These are phyloP conservation scores for Proisotoma minuta DNA, from an alignment of 2,888 invertebrate genomes.

Conservation along the genomic window DNA sequence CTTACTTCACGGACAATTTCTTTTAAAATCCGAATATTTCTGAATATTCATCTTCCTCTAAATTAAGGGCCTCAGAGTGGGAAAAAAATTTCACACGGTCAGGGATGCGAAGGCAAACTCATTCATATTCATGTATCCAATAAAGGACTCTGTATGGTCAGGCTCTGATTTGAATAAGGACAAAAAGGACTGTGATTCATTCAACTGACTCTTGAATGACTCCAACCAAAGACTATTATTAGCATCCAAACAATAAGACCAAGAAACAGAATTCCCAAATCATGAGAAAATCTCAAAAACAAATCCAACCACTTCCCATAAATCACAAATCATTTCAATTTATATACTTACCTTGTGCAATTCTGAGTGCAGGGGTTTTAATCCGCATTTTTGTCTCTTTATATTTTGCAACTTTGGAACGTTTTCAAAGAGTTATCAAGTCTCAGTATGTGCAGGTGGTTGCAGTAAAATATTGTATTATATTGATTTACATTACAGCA, in stretches of 20 bases:
- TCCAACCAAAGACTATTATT: neutral
- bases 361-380: constrained; percentile 94
- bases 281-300: constrained; percentile 4
- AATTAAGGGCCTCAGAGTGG: neutral
- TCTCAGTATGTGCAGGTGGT: no score
- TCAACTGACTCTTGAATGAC: neutral
- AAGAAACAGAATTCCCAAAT: neutral
- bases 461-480: no score
- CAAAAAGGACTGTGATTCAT: neutral
- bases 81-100: constrained; percentile 14
- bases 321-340: constrained; percentile 2
- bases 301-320: neutral
- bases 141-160: constrained; percentile 2
- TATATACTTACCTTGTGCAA: constrained; percentile 79
- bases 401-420: neutral
- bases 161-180: neutral
- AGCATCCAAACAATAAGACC: neutral
- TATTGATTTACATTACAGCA: no score
- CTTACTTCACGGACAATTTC: constrained; percentile 6
- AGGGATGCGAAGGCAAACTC: neutral
- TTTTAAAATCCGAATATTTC: constrained; percentile 9
- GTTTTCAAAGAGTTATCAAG: no score
- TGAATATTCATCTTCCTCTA: constrained; percentile 4
- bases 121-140: constrained; percentile 1
- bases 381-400: constrained; percentile 74